Conservation (phyloP, 2,113 vertebrate genomes). For the Peucedramus taeniatus region DNA sequence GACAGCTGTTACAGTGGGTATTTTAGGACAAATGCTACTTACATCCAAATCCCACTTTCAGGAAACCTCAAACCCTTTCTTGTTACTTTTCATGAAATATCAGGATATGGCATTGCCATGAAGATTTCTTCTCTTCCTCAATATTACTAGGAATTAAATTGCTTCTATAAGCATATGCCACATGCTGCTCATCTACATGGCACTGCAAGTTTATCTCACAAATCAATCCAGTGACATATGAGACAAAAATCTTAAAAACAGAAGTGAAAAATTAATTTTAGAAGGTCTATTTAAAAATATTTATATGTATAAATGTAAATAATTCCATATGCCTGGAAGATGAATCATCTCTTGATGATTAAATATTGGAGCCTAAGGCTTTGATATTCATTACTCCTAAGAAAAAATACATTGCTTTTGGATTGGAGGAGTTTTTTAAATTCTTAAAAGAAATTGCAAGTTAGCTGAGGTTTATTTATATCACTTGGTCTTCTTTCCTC, state of each 20-base stretch:
- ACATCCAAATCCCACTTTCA: not conserved
- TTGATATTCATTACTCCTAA: not conserved
- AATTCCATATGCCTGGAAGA: not conserved
- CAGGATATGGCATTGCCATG: not conserved
- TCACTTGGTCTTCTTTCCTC: not conserved
- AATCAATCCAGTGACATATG: not conserved
- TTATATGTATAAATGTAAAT: not conserved
- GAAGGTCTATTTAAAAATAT: accelerated
- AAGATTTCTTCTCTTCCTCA: not conserved
- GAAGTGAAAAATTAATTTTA: not conserved
- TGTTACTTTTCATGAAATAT: not conserved
- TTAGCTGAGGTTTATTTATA: not conserved
- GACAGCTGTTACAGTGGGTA: not conserved
- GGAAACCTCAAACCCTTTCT: not conserved
- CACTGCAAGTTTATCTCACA: not conserved
- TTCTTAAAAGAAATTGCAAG: not conserved
- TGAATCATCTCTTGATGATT: not conserved
- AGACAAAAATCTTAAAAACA: not conserved
- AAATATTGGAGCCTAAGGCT: not conserved
- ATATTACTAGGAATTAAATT: not conserved
- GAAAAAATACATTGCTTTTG: not conserved
- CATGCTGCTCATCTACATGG: accelerated
- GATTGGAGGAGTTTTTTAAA: not conserved
- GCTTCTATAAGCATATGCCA: accelerated
- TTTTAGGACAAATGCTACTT: not conserved